Evolutionary conservation across 2,113 vertebrate genomes (phyloP), one percentile per base, ranked within the genome.

Genomic region (Gnathonemus echidnorhynchus): DNA sequence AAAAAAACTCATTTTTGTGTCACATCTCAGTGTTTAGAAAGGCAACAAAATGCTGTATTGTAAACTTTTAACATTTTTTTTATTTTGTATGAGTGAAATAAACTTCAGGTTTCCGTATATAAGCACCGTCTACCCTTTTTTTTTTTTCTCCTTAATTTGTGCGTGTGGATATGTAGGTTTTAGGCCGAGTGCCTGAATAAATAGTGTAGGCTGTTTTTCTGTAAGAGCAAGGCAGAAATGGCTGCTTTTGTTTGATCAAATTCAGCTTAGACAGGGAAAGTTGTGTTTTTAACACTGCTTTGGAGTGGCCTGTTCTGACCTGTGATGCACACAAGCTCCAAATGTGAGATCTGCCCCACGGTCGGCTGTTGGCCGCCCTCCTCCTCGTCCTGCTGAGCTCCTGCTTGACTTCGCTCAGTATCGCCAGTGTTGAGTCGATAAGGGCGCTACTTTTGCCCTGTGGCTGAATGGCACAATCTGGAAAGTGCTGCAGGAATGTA

Each of bases 41-140:
- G 45, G 62, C 56, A 88, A 15, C n/a, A 74, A 70, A 88, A 74
- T 48, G 35, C 39, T 96, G 95, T 95, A 95, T 95, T 94, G 95
- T 93, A 49, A 94, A 95, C 94, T 96, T 96, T 96, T 96, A 96
- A 95, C 94, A 93, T 88, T 88, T 95, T 96, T 95, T 95, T 96
- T 95, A 96, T 96, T 96, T 96, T 96, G 95, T 96, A 96, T 94
- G 94, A 94, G 94, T 96, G 94, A 95, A 96, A 96, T 96, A 96
- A 96, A 96, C 91, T 95, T 94, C 92, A 93, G 94, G 93, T 96
- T 96, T 96, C 94, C 94, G 95, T 93, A 93, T 87, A 58, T 31
- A 89, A 66, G 27, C 52, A 21, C 19, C 0, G 53, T 21, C 53
- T 89, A 84, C 24, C 10, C 3, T 70, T 31, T 27, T 31, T 31